Conservation (phyloP, 2,888 invertebrate genomes). For the Dusona sp. region DNA sequence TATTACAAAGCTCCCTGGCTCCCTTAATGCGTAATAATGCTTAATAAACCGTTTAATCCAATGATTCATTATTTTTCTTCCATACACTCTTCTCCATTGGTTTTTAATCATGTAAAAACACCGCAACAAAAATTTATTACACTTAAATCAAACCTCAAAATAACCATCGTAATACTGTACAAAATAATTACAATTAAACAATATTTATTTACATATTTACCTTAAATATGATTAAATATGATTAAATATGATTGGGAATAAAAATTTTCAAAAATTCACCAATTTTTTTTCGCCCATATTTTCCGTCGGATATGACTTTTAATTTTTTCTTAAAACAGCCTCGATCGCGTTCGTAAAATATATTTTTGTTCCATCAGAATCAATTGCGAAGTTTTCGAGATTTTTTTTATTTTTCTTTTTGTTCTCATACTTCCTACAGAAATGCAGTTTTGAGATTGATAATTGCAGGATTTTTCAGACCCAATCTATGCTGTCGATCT, state of each 20-base stretch:
- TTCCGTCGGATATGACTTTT: neutral
- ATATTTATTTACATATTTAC: too few species aligned
- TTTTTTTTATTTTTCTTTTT: too few species aligned
- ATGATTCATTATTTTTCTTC: slow-evolving; percentile 54
- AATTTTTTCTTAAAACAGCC: neutral
- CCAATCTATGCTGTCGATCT: neutral
- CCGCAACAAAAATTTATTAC: neutral
- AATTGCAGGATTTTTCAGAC: neutral
- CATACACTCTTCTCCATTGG: neutral
- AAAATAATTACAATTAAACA: neutral
- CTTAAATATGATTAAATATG: too few species aligned
- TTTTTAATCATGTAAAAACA: neutral
- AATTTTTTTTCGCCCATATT: too few species aligned
- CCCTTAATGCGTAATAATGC: neutral
- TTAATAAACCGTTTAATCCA: slow-evolving; percentile 18
- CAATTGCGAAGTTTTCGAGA: too few species aligned
- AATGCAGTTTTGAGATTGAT: neutral
- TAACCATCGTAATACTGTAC: neutral
- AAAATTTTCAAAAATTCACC: neutral
- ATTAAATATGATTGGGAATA: too few species aligned
- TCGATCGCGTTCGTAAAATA: neutral
- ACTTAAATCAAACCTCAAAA: neutral
- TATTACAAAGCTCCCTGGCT: slow-evolving; percentile 41
- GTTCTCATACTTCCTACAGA: neutral
- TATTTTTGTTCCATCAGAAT: too few species aligned